Percentiles rank a stretch among this genome's conserved stretches.
These are phyloP conservation scores for Rhinichthys klamathensis DNA, from an alignment of 2,113 vertebrate species.

Conservation along the genomic window DNA sequence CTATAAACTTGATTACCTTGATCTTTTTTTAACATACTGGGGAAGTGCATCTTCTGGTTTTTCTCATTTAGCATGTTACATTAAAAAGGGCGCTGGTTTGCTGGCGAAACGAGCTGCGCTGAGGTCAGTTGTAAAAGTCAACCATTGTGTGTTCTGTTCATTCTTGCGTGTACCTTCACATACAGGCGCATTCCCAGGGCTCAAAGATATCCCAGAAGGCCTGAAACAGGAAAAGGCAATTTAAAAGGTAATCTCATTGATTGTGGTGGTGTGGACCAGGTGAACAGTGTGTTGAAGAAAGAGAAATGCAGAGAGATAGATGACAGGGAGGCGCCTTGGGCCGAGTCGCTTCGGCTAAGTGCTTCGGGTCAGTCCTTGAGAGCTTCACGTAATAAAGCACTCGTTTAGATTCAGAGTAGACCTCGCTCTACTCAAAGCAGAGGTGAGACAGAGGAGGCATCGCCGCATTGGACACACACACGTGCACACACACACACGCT, in stretches of 20 bases:
- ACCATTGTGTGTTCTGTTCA: conserved; percentile 17
- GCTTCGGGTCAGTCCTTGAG: conserved; percentile 41
- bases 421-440: conserved; percentile 1
- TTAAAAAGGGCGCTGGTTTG: neutral
- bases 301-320: neutral
- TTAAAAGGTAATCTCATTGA: conserved; percentile 45
- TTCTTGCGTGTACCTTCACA: neutral
- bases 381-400: neutral
- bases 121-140: conserved; percentile 41
- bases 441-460: conserved; percentile 43
- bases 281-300: conserved; percentile 27
- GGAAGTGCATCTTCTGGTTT: neutral
- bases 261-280: conserved; percentile 37
- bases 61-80: neutral
- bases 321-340: neutral
- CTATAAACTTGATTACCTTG: neutral
- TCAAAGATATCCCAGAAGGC: conserved; percentile 32
- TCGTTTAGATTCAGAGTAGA: conserved; percentile 39
- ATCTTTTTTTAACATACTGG: neutral
- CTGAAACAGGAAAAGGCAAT: conserved; percentile 42
- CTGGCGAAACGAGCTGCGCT: neutral
- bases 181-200: neutral
- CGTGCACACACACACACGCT: neutral
- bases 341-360: neutral
- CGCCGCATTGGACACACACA: conserved; percentile 13